These are phyloP conservation scores for Chymomyza costata DNA, from an alignment of 1,140 invertebrate species.

Conservation along the genomic window DNA sequence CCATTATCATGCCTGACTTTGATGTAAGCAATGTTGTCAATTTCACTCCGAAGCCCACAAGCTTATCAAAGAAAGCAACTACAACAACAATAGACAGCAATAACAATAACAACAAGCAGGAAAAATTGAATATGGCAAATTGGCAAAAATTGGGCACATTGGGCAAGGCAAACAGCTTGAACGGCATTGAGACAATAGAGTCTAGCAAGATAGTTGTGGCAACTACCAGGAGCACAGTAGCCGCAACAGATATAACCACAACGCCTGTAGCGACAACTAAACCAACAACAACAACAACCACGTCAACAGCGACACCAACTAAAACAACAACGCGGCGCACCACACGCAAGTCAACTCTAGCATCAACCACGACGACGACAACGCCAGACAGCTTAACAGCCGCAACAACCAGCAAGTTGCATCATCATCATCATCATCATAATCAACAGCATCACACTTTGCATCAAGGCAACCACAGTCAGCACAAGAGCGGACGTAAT, in stretches of 20 bases:
- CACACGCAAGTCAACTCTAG: neutral
- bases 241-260: constrained; percentile 13
- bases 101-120: constrained; percentile 7
- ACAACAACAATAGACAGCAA: constrained; percentile 16
- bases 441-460: constrained; percentile 16
- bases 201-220: too few relatives aligned
- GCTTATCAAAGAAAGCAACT: neutral
- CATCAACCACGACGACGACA: constrained; percentile 19
- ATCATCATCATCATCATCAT: constrained; percentile 18
- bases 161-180: constrained; percentile 32
- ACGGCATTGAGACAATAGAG: neutral
- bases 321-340: constrained; percentile 18
- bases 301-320: constrained; percentile 19
- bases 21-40: constrained; percentile 25
- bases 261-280: neutral
- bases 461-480: constrained; percentile 36
- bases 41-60: constrained; percentile 8
- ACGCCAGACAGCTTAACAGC: constrained; percentile 24
- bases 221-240: constrained; percentile 3
- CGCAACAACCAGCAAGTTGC: constrained; percentile 16
- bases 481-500: constrained; percentile 51
- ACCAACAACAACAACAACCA: constrained; percentile 21
- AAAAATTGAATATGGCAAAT: constrained; percentile 39
- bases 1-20: constrained; percentile 38
- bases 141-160: constrained; percentile 55